A percentile compares a stretch with the other conserved stretches of the same genome.
phyloP scores from a whole-genome alignment of 2,888 invertebrate species.

The Ectemnius cavifrons region DNA sequence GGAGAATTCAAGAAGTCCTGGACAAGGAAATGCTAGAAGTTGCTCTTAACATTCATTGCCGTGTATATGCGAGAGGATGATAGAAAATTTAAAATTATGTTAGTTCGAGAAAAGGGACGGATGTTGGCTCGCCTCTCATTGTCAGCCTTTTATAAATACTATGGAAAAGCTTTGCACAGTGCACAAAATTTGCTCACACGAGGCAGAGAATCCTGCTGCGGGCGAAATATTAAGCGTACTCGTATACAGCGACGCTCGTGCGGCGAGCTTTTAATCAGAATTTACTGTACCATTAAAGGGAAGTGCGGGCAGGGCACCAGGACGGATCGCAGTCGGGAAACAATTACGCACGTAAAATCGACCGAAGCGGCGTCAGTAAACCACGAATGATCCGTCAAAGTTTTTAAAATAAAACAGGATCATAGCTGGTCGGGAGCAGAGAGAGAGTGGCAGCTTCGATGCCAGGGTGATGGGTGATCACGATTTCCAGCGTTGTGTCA shows the following conservation, averaged over 20 bases:
- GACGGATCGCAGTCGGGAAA: constrained; percentile 37
- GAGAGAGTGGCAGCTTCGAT: no score
- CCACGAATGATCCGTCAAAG: constrained; percentile 15
- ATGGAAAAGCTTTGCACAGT: no score
- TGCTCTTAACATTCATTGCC: no score
- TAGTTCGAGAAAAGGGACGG: no score
- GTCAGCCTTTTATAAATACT: no score
- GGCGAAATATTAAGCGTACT: constrained; percentile 26
- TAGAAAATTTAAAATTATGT: no score
- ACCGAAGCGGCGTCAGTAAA: constrained; percentile 7
- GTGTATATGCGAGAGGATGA: no score
- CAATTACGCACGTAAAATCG: constrained; percentile 23
- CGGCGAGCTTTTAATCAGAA: constrained; percentile 48
- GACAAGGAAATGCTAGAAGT: no score
- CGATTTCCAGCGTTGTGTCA: constrained; percentile 1
- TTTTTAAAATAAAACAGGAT: constrained; percentile 5
- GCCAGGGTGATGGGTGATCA: neutral
- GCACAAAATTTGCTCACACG: no score
- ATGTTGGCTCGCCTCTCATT: no score
- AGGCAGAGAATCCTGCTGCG: neutral
- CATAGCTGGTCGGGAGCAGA: no score
- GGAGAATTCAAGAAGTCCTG: no score
- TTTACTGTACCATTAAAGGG: constrained; percentile 47
- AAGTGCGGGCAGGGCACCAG: constrained; percentile 22
- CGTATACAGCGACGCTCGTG: neutral